Base-by-base conservation (phyloP, 2,888 invertebrate genomes). In the Isoperla grammatica region DNA sequence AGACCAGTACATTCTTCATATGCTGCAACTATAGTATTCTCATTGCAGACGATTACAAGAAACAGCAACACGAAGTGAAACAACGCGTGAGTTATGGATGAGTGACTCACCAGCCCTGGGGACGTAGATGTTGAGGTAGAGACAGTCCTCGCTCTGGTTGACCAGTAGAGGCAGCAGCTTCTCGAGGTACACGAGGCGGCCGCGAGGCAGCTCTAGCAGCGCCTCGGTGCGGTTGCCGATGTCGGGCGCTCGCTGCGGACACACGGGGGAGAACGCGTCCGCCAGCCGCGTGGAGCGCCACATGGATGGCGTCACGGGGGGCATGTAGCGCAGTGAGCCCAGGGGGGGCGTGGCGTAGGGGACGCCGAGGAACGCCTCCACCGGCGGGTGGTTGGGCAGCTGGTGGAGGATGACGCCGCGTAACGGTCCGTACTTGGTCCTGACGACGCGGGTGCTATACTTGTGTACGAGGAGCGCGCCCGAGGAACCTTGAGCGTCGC, bases 71-170 rank as follows among this genome's bases (percentile, higher is more conserved):
- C n/a, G n/a, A n/a, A n/a, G n/a, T n/a, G n/a, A n/a, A n/a, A n/a
- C n/a, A n/a, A n/a, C n/a, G n/a, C n/a, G n/a, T n/a, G n/a, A n/a
- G n/a, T n/a, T n/a, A n/a, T n/a, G n/a, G 8, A 29, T 29, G 29
- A 29, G 29, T 45, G 5, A 73, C 81, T 81, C 73, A 85, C 85
- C 82, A 70, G 80, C 82, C 69, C 89, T 83, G 65, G 97, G 97
- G 66, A 95, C 92, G 79, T 95, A 98, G 68, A 98, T 84, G 79
- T 98, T 98, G 73, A 98, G 86, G 76, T 94, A 95, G 69, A 98
- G 87, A 75, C 98, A 98, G 81, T 98, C 97, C 79, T 98, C 98
- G 75, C 91, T 93, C 79, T 97, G 95, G 74, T 95, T 92, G 70
- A 85, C 84, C 61, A 97, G 82, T 67, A 90, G 78, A 15, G 93